Evolutionary conservation across 2,888 invertebrate genomes (phyloP), one percentile per base, ranked within the genome.

Genomic region (Synergus japonicus): DNA sequence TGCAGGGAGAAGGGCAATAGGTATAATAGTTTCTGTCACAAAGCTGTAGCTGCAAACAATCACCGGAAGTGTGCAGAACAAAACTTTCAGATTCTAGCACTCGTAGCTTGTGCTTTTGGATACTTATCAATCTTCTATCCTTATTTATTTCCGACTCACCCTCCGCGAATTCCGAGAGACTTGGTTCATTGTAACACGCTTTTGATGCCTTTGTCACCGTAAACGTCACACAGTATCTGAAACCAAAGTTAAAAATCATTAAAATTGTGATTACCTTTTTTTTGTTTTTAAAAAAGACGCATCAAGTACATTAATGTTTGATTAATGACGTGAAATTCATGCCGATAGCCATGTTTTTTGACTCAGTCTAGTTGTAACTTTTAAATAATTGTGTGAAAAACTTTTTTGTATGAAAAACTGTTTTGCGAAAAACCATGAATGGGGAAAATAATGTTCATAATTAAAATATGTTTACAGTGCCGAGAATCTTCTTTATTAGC

Each of bases 151-250:
- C 37, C 29, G 5, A 83, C 91, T 89, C 93, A 96, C 97, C 97
- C 94, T 97, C 96, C 89, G 95, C 93, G 85, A 97, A 92, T 4
- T 95, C 92, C 84, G 95, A 95, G 90, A 96, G 96, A 82, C 94
- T 95, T 13, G 95, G 94, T 89, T 97, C 95, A 88, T 95, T 94
- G 90, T 96, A 95, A 92, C 97, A 97, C 9, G 96, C 96, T 89
- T 97, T 97, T 49, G 96, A 95, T 13, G 96, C 95, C 92, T 97
- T 97, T 83, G 96, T 94, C 78, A 98, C 95, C 92, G 97, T 96
- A 90, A 96, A 97, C 90, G 96, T 96, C 4, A 97, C 96, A 92
- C 97, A 97, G 92, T 98, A 97, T 92, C 98, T 97, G 95, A 58
- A 95, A 94, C 81, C 88, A 90, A 85, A 85, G 87, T 79, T 80